Conservation (phyloP, 2,113 vertebrate genomes). For the Ammodramus savannarum region DNA sequence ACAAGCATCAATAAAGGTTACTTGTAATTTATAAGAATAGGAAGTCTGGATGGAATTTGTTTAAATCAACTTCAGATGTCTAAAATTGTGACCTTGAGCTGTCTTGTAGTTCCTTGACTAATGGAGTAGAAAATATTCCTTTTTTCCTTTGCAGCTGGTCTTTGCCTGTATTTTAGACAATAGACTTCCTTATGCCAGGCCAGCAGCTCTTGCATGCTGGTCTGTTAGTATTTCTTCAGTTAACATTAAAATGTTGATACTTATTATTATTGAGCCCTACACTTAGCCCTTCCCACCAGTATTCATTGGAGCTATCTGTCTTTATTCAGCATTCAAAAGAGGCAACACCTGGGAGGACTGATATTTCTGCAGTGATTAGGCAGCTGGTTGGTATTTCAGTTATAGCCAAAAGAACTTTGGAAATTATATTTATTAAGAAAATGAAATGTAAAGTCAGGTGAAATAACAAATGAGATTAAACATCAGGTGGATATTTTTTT, state of each 20-base stretch:
- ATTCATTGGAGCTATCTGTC: not conserved
- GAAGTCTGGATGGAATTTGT: not conserved
- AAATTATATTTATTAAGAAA: not conserved
- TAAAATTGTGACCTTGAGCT: not conserved
- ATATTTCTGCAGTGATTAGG: not conserved
- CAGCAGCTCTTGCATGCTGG: not conserved
- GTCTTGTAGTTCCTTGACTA: not conserved
- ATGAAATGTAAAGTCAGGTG: not conserved
- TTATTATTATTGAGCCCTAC: not conserved
- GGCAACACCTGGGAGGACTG: not conserved
- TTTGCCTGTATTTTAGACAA: not conserved
- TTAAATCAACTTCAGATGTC: not conserved
- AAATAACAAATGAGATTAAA: not conserved
- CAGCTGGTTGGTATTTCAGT: not conserved
- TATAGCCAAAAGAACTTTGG: not conserved
- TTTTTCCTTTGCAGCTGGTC: not conserved
- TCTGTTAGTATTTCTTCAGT: not conserved
- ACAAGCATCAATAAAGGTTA: not conserved
- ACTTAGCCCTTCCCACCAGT: not conserved
- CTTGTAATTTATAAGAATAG: not conserved
- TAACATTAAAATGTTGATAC: not conserved
- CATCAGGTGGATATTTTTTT: not conserved
- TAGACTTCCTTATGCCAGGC: not conserved
- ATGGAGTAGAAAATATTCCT: not conserved
- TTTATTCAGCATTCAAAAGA: not conserved